Evolutionary conservation across 1,140 invertebrate genomes (phyloP), one percentile per base, ranked within the genome.

Genomic region (Drosophila yakuba): DNA sequence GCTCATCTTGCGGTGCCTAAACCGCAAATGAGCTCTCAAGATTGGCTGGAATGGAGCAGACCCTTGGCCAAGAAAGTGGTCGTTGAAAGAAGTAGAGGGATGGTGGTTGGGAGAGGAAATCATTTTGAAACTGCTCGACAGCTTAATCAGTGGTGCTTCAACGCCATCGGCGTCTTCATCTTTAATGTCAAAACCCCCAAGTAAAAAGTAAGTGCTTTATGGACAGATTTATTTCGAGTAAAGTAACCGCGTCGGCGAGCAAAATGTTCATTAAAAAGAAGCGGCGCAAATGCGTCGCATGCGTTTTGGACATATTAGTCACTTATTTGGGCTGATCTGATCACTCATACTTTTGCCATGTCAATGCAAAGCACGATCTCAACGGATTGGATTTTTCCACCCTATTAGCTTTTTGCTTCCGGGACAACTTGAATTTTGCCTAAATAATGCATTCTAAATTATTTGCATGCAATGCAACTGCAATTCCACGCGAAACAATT

Each of bases 81-180:
- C 14, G 23, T 8, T 14, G 5, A 8, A 1, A n/a, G 54, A 20
- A 48, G 12, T 48, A 8, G 23, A 15, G 44, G 43, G n/a, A 25
- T 43, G 25, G 41, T 17, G 43, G 35, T 36, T 0, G 4, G 38
- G 12, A 14, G 11, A 12, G 3, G 60, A 41, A 63, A 56, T 73
- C 41, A 66, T 75, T 63, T 83, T n/a, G 52, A 44, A 58, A n/a
- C 15, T 35, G 38, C 14, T 80, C 71, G 63, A 83, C 83, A 79
- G 73, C 83, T 86, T 58, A 72, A 83, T 86, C 83, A 83, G 77
- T 63, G 69, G 78, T 64, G 39, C 60, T 41, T 74, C 60, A 62
- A 23, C 58, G 43, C 44, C 63, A 47, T 25, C 28, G 32, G 63
- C 60, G 58, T 77, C 59, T 62, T 72, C 56, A 59, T 45, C 61